Evolutionary conservation across 2,888 invertebrate genomes (phyloP).

Genomic region (Melinaea marsaeus): DNA sequence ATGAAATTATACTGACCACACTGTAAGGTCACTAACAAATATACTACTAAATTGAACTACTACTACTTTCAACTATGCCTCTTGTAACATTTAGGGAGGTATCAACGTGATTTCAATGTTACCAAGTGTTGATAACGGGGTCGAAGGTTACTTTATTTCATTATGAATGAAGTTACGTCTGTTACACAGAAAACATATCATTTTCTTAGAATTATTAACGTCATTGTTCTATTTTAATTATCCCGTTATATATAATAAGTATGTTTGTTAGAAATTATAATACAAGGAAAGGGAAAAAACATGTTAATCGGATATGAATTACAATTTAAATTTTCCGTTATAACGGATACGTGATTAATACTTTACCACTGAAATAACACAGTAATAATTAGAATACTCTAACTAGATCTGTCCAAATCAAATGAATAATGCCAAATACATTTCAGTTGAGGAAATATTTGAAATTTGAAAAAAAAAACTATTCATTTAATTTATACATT

Average conservation of each 20-base stretch:
- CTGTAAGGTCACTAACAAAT: no score
- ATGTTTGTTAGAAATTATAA: no score
- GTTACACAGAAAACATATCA: constrained; percentile 20
- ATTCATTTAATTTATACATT: no score
- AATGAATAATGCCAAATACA: not conserved
- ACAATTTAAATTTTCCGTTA: constrained; percentile 23
- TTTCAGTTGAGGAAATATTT: not conserved
- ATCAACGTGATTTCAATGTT: constrained; percentile 3
- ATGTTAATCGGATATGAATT: constrained; percentile 6
- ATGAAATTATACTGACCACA: no score
- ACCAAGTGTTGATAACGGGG: constrained; percentile 47
- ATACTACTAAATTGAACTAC: no score
- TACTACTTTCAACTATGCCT: not conserved
- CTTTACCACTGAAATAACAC: constrained; percentile 20
- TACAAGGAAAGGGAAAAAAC: no score
- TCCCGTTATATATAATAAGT: no score
- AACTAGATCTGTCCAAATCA: constrained; percentile 24
- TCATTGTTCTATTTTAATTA: no score
- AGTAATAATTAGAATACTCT: constrained; percentile 23
- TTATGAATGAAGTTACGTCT: constrained; percentile 48
- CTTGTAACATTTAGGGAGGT: not conserved
- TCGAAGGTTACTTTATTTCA: constrained; percentile 56
- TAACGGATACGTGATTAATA: constrained; percentile 24
- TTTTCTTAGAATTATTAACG: no score
- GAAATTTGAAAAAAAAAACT: not conserved